phyloP scores from a whole-genome alignment of 2,113 vertebrate species.

The Colistium nudipinnis region DNA sequence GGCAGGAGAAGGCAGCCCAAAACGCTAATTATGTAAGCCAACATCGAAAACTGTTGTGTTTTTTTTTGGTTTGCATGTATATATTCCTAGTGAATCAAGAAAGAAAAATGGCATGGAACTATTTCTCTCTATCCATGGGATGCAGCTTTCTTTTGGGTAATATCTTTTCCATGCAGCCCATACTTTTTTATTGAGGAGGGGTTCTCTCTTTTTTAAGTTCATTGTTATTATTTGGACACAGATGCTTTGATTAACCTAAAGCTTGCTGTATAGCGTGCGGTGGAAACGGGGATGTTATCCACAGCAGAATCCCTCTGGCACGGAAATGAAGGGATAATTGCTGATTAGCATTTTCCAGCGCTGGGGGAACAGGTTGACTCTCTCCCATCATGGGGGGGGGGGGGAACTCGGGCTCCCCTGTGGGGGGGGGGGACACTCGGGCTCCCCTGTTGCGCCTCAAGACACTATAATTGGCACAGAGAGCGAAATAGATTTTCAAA shows the following conservation, averaged over 20 bases:
- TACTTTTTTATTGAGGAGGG: neutral
- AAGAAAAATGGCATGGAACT: neutral
- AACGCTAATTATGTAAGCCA: conserved; percentile 85
- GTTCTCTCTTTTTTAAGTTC: neutral
- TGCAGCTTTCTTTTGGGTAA: neutral
- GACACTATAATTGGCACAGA: conserved; percentile 77
- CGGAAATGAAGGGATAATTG: conserved; percentile 69
- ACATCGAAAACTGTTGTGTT: neutral
- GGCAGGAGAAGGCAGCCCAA: conserved; percentile 85
- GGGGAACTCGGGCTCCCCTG: too few species aligned
- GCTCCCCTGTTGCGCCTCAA: conserved; percentile 70
- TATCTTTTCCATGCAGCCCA: neutral
- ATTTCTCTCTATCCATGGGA: neutral
- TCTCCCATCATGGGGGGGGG: conserved; percentile 53
- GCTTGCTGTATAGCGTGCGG: conserved; percentile 23
- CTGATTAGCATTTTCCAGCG: conserved; percentile 74
- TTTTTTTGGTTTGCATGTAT: neutral
- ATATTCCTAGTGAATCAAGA: neutral
- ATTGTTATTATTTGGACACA: conserved; percentile 10
- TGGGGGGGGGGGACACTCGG: conserved; percentile 44
- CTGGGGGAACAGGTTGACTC: conserved; percentile 64
- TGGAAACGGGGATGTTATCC: conserved; percentile 52
- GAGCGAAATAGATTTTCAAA: conserved; percentile 77
- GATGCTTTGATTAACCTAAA: conserved; percentile 13
- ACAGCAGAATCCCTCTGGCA: conserved; percentile 40